Base-by-base conservation (phyloP, 2,888 invertebrate species). In the Elysia crispata region DNA sequence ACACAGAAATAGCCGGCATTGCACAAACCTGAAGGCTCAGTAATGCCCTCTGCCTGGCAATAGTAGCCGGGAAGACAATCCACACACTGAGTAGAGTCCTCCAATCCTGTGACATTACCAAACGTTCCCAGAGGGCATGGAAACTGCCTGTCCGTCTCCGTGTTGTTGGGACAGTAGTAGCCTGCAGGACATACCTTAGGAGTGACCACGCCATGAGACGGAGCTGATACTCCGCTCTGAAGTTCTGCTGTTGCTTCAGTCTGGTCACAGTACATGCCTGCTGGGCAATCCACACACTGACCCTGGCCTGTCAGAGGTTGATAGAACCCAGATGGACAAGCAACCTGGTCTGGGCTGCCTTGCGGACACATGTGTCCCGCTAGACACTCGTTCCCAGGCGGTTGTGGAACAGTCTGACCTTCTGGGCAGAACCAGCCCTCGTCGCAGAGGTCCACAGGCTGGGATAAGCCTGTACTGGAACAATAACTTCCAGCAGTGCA, bases 181-280 rank as follows among this genome's bases (percentile, higher is more conserved):
- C 91, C 91, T 25, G 89, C 88, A 28, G 88, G 88, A 76, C 91
- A 91, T 18, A 83, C 87, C 81, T 90, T 91, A 1, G 90, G 90
- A 31, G 88, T 90, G 30, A 90, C 90, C 8, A 91, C 91, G 25
- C 91, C 91, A 83, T 91, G 90, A n/a, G 90, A 89, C 1, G 89
- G 79, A 30, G 88, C 88, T 30, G 82, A 83, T 0, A 83, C 83
- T 33, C 91, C 91, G 86, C 90, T 91, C 83, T 91, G 91, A 60
- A 85, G 33, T 77, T 91, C 91, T 54, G 83, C 73, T 18, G 90
- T 90, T 31, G 91, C 91, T 77, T 91, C 91, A 81, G 85, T 89
- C 78, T 87, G 87, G 78, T 91, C 91, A 85, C 91, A 91, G 84
- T 91, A 91, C 77, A 76, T 85, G 8, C 91, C 91, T 41, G 86